Base-by-base conservation (phyloP, 2,888 invertebrate species). In the Ophioninae sp. region DNA sequence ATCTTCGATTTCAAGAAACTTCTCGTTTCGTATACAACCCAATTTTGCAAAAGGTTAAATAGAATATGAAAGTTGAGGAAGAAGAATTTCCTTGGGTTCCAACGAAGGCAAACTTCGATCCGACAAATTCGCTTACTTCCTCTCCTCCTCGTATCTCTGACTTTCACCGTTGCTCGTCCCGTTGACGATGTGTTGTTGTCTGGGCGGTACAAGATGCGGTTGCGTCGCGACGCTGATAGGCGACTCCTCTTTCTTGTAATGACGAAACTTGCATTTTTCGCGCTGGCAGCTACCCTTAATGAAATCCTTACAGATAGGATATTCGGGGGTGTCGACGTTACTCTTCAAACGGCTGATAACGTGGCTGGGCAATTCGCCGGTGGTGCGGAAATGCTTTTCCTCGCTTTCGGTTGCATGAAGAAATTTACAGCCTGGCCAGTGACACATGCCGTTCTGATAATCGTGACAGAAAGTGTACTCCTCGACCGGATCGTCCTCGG, bases 361-460 rank as follows among this genome's bases (percentile, higher is more conserved):
- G 88, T 95, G 94, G 44, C 93, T 93, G 1, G 97, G 96, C 89
- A 97, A 93, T 90, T 96, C 95, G 0, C 97, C 97, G 13, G 95
- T 96, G 72, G 94, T 94, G 87, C 96, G 95, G 88, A 96, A 97
- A 87, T 95, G 96, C 83, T 95, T 95, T 88, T 96, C 97, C 90
- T 97, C 97, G 87, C 96, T 96, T 22, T 96, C 94, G 0, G 95
- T 94, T 89, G 97, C 96, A 92, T 97, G 97, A 64, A 97, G 94
- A 91, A 97, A 97, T 89, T 95, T 95, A 89, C 97, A 97, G 81
- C 95, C 95, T 5, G 94, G 94, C 88, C 97, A 94, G n/a, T 94
- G 94, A 90, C 97, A 97, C 83, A 95, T 94, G 64, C 95, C 95
- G 91, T 97, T 97, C 93, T 97, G 97, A 90, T 94, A 95, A 90